Percentiles rank a stretch among this genome's conserved stretches.
phyloP scores from a whole-genome alignment of 2,888 invertebrate genomes.

The Tinea pellionella region DNA sequence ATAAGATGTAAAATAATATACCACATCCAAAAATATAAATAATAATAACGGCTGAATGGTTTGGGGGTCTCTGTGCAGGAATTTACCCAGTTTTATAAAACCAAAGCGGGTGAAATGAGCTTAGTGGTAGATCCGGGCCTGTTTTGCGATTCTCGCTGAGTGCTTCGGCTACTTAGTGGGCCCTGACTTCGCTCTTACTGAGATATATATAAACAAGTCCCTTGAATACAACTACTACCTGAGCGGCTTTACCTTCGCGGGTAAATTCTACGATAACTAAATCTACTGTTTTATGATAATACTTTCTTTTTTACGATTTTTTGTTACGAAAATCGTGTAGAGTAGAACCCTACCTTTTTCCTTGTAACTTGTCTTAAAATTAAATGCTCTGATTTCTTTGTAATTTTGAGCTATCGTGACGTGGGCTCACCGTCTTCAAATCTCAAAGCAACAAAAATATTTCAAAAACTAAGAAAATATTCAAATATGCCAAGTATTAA shows the following conservation, averaged over 20 bases:
- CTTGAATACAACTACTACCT: not conserved
- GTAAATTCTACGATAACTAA: not conserved
- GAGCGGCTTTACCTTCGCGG: slow-evolving; percentile 2
- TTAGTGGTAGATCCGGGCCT: slow-evolving; percentile 43
- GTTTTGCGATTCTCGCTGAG: slow-evolving; percentile 23
- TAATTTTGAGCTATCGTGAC: no score
- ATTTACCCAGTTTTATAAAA: slow-evolving; percentile 64
- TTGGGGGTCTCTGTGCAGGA: slow-evolving; percentile 30
- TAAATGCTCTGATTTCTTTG: no score
- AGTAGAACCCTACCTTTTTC: no score
- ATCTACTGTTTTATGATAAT: not conserved
- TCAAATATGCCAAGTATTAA: no score
- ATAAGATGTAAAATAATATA: not conserved
- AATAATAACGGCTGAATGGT: not conserved
- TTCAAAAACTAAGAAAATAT: no score
- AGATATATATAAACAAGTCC: slow-evolving; percentile 2
- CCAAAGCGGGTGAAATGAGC: slow-evolving; percentile 58
- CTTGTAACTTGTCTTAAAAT: no score
- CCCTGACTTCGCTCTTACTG: slow-evolving; percentile 7
- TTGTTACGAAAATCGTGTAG: no score
- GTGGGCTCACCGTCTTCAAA: no score
- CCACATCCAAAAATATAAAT: not conserved
- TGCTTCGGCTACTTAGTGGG: slow-evolving; percentile 45
- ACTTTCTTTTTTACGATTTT: not conserved
- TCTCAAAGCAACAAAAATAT: no score